phyloP scores from a whole-genome alignment of 1,140 invertebrate genomes.

The Amyelois transitella region DNA sequence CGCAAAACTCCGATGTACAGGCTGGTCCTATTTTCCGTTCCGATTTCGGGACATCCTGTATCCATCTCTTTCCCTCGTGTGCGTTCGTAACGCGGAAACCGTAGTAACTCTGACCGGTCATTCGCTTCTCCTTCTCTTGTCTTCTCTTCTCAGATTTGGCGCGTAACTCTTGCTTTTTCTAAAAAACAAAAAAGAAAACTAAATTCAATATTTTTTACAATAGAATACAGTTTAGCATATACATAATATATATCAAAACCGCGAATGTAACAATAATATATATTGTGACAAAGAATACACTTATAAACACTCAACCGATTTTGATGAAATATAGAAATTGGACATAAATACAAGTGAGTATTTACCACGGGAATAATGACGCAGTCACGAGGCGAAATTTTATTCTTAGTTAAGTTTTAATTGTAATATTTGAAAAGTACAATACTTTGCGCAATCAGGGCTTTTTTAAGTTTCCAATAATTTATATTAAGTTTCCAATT shows the following conservation, averaged over 20 bases:
- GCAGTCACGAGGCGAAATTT: no score
- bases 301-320: no score
- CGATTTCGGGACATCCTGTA: constrained; percentile 42
- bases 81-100: constrained; percentile 26
- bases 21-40: constrained; percentile 32
- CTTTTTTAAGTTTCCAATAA: no score
- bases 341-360: no score
- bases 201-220: neutral
- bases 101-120: constrained; percentile 38
- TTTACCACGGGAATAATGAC: no score
- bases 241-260: constrained; percentile 15
- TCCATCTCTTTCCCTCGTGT: constrained; percentile 22
- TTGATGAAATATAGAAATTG: no score
- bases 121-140: constrained; percentile 41
- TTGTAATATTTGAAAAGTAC: no score
- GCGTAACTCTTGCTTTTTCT: constrained; percentile 25
- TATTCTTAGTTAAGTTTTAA: no score
- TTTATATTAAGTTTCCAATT: no score
- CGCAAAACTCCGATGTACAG: constrained; percentile 33
- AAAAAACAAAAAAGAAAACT: constrained; percentile 14
- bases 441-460: no score
- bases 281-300: neutral
- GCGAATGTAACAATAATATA: constrained; percentile 21
- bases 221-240: neutral
- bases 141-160: constrained; percentile 25